A percentile compares a stretch with the other conserved stretches of the same genome.
phyloP scores from a whole-genome alignment of 1,140 invertebrate species.

The Teleopsis dalmanni region DNA sequence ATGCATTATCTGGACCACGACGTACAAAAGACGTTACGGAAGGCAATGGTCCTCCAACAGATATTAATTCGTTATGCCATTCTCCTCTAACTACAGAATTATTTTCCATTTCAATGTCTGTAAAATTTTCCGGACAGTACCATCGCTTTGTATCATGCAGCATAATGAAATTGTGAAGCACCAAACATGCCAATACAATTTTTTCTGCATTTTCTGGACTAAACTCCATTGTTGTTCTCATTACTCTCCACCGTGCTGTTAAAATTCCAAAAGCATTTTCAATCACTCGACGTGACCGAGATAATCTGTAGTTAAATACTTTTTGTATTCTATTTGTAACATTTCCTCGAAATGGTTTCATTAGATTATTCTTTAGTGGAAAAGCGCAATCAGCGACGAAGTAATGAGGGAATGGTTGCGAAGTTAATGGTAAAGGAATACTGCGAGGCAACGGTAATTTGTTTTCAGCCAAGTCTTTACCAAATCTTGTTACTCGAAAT shows the following conservation, averaged over 20 bases:
- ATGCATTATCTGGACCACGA: too few relatives aligned
- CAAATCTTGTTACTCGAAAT: constrained; percentile 20
- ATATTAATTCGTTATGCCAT: too few relatives aligned
- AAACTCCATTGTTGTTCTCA: neutral
- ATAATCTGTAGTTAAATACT: constrained; percentile 29
- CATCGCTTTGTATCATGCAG: neutral
- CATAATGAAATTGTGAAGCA: neutral
- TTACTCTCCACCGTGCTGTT: constrained; percentile 32
- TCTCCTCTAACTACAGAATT: too few relatives aligned
- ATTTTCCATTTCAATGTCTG: too few relatives aligned
- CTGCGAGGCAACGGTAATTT: neutral
- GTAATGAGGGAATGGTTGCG: constrained; percentile 31
- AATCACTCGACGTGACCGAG: constrained; percentile 27
- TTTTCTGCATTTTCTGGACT: neutral
- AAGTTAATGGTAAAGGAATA: constrained; percentile 16
- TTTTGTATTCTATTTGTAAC: constrained; percentile 26
- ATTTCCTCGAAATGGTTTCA: constrained; percentile 44
- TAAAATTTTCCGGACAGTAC: constrained; percentile 4
- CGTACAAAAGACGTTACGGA: too few relatives aligned
- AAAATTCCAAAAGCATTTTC: constrained; percentile 45
- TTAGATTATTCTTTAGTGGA: constrained; percentile 38
- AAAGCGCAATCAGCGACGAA: constrained; percentile 48
- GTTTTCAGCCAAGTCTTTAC: constrained; percentile 17
- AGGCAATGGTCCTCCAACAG: too few relatives aligned
- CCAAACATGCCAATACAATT: neutral